Percentiles rank a stretch among this genome's conserved stretches.
Conservation (phyloP, 2,113 vertebrate species). For the Tachycineta bicolor region DNA sequence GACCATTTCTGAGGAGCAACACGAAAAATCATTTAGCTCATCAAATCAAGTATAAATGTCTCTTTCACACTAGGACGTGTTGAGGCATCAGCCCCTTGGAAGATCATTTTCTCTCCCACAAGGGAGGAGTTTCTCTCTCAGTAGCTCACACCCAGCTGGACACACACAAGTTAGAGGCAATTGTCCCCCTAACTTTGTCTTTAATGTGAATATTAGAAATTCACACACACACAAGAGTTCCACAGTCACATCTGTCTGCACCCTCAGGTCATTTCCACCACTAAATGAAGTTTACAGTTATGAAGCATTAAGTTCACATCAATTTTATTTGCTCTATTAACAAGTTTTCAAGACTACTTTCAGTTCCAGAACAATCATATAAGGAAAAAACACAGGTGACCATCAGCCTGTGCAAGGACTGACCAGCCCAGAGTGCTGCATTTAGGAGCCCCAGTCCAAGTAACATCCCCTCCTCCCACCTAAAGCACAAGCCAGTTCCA, state of each 20-base stretch:
- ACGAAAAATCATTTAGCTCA: neutral
- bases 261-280: neutral
- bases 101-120: neutral
- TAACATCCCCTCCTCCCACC: neutral
- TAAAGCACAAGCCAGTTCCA: fast-evolving
- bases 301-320: neutral
- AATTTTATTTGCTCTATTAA: neutral
- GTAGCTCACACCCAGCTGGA: neutral
- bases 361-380: neutral
- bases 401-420: neutral
- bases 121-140: neutral
- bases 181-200: neutral
- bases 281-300: neutral
- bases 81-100: neutral
- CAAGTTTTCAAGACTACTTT: neutral
- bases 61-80: fast-evolving
- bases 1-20: slow-evolving; percentile 85
- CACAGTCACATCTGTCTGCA: neutral
- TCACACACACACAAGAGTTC: neutral
- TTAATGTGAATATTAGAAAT: neutral
- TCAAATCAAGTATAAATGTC: neutral
- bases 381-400: neutral
- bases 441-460: neutral
- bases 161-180: neutral
- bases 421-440: fast-evolving